Evolutionary conservation across 1,140 invertebrate species (phyloP), one percentile per base, ranked within the genome.

Genomic region (Batillaria attramentaria): DNA sequence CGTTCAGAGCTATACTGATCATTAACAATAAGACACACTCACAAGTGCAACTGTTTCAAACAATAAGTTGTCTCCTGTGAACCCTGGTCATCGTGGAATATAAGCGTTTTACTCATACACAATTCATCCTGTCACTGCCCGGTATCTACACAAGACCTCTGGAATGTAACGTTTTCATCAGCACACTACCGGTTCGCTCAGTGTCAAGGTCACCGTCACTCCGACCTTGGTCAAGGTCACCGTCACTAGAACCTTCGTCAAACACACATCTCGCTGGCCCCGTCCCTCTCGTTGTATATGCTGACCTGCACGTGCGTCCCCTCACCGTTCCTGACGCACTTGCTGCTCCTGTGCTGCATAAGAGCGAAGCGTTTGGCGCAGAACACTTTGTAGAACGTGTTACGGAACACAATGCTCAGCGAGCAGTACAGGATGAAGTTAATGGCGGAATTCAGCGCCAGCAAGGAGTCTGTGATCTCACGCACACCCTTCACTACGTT

Each of bases 361-460:
- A 66, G 60, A 6, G 57, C 77, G 46, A 78, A 72, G 20, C 60
- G 65, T 16, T 80, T 68, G 10, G 77, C 80, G 33, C 80, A 84
- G 72, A 84, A 81, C 33, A 84, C 79, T 39, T 79, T 80, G 43
- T 76, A 37, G 54, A 83, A 81, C 6, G 82, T 83, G 13, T 66
- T 79, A 24, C 82, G 50, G 89, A 95, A 96, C 79, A 94, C 94
- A 86, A 94, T 94, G 80, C 94, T 95, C 85, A 96, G 92, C 39
- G 93, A 93, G 85, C 94, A 95, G 88, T 96, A 96, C 69, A 96
- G 90, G 46, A 95, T 91, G 91, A 96, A 96, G 90, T 95, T 96
- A 16, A 94, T 93, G 10, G 91, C 91, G 3, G 95, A 94, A 90
- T 96, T 95, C 39, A 95, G 90, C 24, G 93, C 93, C 28, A 95